These are phyloP conservation scores for Ammodytes marinus DNA, from an alignment of 2,113 vertebrate genomes.

Conservation along the genomic window DNA sequence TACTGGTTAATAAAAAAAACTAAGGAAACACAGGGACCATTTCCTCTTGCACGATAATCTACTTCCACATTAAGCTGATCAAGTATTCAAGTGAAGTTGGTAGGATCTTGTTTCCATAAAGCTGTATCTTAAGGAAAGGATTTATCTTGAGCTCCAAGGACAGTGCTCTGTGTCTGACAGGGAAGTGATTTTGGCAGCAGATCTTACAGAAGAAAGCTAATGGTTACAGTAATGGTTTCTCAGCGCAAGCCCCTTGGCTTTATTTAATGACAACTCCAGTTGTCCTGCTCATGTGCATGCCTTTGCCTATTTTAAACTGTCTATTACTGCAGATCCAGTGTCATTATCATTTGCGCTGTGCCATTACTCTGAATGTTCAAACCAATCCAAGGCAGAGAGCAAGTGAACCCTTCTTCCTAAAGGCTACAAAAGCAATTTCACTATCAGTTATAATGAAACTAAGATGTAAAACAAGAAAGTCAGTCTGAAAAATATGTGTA, in stretches of 20 bases:
- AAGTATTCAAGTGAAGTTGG: not conserved
- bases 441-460: slow-evolving; percentile 19
- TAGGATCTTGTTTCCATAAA: not conserved
- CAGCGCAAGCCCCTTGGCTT: slow-evolving; percentile 67
- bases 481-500: slow-evolving; percentile 17
- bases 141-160: slow-evolving; percentile 1
- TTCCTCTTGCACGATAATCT: not conserved
- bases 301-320: slow-evolving; percentile 51
- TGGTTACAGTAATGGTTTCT: slow-evolving; percentile 61
- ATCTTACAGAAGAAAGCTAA: slow-evolving; percentile 46
- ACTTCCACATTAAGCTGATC: not conserved
- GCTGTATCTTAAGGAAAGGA: not conserved
- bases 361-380: slow-evolving; percentile 67
- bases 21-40: not conserved
- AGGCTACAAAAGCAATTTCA: slow-evolving; percentile 46
- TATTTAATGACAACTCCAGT: slow-evolving; percentile 73
- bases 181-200: slow-evolving; percentile 23
- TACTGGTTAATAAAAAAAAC: not conserved
- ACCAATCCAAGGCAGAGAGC: slow-evolving; percentile 28
- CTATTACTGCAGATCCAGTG: slow-evolving; percentile 54
- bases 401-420: slow-evolving; percentile 34
- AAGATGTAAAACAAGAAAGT: slow-evolving; percentile 35
- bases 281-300: slow-evolving; percentile 67
- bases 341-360: slow-evolving; percentile 70
- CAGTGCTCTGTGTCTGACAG: not conserved